phyloP scores from a whole-genome alignment of 2,888 invertebrate species.

The Monochamus alternatus region DNA sequence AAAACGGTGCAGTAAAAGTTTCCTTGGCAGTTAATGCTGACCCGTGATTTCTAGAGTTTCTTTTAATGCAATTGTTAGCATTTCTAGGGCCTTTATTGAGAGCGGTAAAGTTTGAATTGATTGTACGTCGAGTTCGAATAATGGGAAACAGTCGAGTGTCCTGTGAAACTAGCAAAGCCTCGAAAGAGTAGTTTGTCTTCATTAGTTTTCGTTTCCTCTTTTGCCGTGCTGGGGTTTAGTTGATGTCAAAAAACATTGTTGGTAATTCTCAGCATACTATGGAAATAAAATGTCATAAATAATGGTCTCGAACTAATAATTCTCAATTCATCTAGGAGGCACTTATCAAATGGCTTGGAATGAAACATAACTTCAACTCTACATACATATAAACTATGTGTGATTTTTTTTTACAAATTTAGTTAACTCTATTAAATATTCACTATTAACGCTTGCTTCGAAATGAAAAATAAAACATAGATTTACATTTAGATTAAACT shows the following conservation, averaged over 20 bases:
- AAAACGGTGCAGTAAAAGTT: slow-evolving; percentile 1
- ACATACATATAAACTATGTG: too few relatives aligned
- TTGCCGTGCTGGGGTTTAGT: background rate
- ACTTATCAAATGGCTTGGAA: too few relatives aligned
- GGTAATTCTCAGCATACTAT: too few relatives aligned
- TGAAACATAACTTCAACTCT: too few relatives aligned
- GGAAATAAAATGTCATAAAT: too few relatives aligned
- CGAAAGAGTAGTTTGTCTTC: slow-evolving; percentile 4
- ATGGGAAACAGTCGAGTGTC: background rate
- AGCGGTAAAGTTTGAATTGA: background rate
- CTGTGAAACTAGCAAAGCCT: background rate
- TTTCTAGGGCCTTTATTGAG: background rate
- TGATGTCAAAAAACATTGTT: too few relatives aligned
- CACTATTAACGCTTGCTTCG: too few relatives aligned
- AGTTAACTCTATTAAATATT: too few relatives aligned
- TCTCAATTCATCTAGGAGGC: too few relatives aligned
- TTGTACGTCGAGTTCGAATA: slow-evolving; percentile 3
- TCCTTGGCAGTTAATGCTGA: background rate
- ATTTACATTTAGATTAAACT: slow-evolving; percentile 12
- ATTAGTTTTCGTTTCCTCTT: background rate
- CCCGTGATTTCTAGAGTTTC: background rate
- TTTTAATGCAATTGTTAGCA: slow-evolving; percentile 2
- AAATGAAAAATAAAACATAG: background rate
- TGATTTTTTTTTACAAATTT: too few relatives aligned
- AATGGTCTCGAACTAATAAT: too few relatives aligned